Percentiles rank a stretch among this genome's conserved stretches.
Evolutionary conservation across 1,140 invertebrate genomes (phyloP).

Genomic region (Aradophagus sp.): DNA sequence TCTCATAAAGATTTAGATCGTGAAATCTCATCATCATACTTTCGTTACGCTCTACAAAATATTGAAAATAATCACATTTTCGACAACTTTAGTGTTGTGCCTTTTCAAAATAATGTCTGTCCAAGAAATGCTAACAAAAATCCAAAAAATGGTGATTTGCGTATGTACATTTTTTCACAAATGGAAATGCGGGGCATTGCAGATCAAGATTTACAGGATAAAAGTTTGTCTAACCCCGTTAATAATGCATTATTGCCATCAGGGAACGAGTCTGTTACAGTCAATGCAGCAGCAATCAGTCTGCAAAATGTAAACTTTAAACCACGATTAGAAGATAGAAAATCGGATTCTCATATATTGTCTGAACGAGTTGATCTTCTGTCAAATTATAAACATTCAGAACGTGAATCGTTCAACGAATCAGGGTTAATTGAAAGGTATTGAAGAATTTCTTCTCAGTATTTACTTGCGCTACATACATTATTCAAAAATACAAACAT

Average conservation of each 20-base stretch:
- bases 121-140: slow-evolving; percentile 18
- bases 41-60: slow-evolving; percentile 37
- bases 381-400: slow-evolving; percentile 69
- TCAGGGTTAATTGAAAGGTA: slow-evolving; percentile 74
- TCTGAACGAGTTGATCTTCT: slow-evolving; percentile 73
- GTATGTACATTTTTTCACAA: slow-evolving; percentile 13
- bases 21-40: slow-evolving; percentile 42
- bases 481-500: background rate
- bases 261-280: slow-evolving; percentile 30
- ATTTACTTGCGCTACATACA: no score
- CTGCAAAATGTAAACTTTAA: slow-evolving; percentile 14
- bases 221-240: slow-evolving; percentile 48
- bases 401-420: slow-evolving; percentile 68
- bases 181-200: slow-evolving; percentile 20
- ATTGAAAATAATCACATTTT: slow-evolving; percentile 35
- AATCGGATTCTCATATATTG: slow-evolving; percentile 65
- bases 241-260: slow-evolving; percentile 25
- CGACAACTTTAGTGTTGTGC: slow-evolving; percentile 43
- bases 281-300: slow-evolving; percentile 11
- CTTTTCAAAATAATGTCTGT: slow-evolving; percentile 46
- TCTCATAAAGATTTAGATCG: slow-evolving; percentile 57
- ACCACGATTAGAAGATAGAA: slow-evolving; percentile 37
- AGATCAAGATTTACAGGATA: slow-evolving; percentile 55
- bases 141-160: slow-evolving; percentile 5
- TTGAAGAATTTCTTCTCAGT: background rate